Evolutionary conservation across 1,140 invertebrate species (phyloP).

Genomic region (Euura saliciscinereae): DNA sequence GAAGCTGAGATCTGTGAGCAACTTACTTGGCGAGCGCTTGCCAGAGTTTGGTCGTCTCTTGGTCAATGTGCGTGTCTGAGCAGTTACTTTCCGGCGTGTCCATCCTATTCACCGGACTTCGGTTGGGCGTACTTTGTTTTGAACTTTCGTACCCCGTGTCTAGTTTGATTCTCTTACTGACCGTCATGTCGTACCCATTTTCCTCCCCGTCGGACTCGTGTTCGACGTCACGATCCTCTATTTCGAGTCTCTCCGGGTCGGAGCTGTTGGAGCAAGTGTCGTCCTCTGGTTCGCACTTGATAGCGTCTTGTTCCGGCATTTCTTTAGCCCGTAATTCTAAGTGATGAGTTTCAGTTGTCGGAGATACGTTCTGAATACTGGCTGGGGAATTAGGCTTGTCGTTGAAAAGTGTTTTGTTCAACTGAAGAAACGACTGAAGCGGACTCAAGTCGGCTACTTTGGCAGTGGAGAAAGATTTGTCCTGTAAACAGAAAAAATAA

Average conservation of each 20-base stretch:
- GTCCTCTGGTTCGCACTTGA: conserved; percentile 54
- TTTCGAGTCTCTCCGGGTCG: conserved; percentile 64
- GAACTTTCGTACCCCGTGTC: conserved; percentile 42
- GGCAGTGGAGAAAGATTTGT: conserved; percentile 56
- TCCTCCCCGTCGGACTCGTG: conserved; percentile 51
- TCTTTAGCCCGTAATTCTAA: conserved; percentile 44
- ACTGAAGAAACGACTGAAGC: conserved; percentile 52
- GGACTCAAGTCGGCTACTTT: conserved; percentile 52
- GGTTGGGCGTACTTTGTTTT: conserved; percentile 40
- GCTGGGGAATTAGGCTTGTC: conserved; percentile 54
- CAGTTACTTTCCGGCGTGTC: conserved; percentile 63
- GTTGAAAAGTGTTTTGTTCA: conserved; percentile 55
- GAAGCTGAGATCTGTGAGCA: neutral
- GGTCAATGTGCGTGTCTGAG: conserved; percentile 63
- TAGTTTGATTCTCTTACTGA: conserved; percentile 43
- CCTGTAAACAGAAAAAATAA: conserved; percentile 34
- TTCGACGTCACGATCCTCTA: conserved; percentile 53
- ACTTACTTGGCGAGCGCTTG: conserved; percentile 63
- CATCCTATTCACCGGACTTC: conserved; percentile 56
- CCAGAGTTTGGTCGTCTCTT: conserved; percentile 64
- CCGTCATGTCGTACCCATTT: conserved; percentile 57
- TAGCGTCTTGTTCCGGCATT: conserved; percentile 37
- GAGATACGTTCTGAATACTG: conserved; percentile 56
- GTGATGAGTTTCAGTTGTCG: conserved; percentile 53
- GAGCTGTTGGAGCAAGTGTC: conserved; percentile 61